These are phyloP conservation scores for Bibio marci DNA, from an alignment of 2,888 invertebrate genomes.

Conservation along the genomic window DNA sequence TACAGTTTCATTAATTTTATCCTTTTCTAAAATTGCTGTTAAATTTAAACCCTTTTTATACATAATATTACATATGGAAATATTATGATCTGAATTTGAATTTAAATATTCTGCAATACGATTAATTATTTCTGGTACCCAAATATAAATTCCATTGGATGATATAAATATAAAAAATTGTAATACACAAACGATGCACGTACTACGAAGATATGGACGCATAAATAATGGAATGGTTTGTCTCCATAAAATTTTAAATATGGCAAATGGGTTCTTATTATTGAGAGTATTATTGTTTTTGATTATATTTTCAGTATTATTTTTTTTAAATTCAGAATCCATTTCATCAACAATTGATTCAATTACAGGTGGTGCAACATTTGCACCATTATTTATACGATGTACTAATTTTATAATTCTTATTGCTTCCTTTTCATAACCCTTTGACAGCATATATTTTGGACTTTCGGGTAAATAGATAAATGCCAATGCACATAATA, in stretches of 20 bases:
- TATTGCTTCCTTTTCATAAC: slow-evolving; percentile 7
- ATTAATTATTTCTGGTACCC: slow-evolving; percentile 24
- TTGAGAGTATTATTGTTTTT: too few relatives aligned
- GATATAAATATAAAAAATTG: slow-evolving; percentile 22
- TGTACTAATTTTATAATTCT: background rate
- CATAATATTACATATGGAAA: slow-evolving; percentile 20
- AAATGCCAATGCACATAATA: slow-evolving; percentile 8
- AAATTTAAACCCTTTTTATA: slow-evolving; percentile 6
- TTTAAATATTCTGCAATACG: slow-evolving; percentile 18
- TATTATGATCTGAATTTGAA: slow-evolving; percentile 15
- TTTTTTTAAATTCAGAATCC: too few relatives aligned
- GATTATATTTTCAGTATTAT: too few relatives aligned
- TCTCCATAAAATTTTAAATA: slow-evolving; percentile 20
- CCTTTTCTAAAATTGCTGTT: too few relatives aligned
- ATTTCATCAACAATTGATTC: too few relatives aligned
- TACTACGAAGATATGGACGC: slow-evolving; percentile 17
- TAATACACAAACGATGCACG: slow-evolving; percentile 18
- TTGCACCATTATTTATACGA: too few relatives aligned
- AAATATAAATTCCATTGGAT: slow-evolving; percentile 23
- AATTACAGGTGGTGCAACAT: too few relatives aligned
- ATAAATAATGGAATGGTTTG: slow-evolving; percentile 23
- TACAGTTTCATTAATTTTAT: too few relatives aligned
- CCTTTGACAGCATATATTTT: slow-evolving; percentile 9
- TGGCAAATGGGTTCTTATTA: slow-evolving; percentile 7
- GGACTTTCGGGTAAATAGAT: slow-evolving; percentile 12